Evolutionary conservation across 2,888 invertebrate species (phyloP).

Genomic region (Achlya flavicornis): DNA sequence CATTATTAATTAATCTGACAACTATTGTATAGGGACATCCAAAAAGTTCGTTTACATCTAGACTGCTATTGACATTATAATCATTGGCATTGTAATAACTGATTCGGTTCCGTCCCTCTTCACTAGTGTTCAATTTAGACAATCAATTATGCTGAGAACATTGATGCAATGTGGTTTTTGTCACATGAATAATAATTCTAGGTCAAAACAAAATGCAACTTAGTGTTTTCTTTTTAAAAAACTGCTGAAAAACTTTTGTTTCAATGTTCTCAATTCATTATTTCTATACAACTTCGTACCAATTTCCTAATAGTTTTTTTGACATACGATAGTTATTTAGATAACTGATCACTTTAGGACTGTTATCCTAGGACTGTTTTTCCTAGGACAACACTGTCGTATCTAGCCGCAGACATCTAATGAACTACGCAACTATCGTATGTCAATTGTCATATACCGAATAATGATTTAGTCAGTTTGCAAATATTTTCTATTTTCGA

Average conservation of each 20-base stretch:
- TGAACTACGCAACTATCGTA: no score
- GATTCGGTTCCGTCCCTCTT: constrained; percentile 11
- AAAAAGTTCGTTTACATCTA: constrained; percentile 59
- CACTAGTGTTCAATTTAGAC: background rate
- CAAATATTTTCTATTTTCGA: background rate
- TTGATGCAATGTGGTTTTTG: constrained; percentile 26
- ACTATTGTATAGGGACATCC: constrained; percentile 70
- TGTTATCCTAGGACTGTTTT: no score
- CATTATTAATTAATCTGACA: constrained; percentile 58
- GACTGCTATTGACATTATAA: constrained; percentile 49
- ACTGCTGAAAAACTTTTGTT: background rate
- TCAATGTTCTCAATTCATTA: background rate
- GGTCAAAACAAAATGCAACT: background rate
- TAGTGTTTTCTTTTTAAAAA: background rate
- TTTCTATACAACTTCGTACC: background rate
- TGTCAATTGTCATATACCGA: constrained; percentile 19
- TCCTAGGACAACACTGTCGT: no score
- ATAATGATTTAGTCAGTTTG: constrained; percentile 10
- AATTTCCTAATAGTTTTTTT: background rate
- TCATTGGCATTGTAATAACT: constrained; percentile 47
- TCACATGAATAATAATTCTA: constrained; percentile 17
- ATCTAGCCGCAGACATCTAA: no score
- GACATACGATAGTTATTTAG: background rate
- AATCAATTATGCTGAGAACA: constrained; percentile 42
- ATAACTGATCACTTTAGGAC: background rate